Evolutionary conservation across 2,113 vertebrate species (phyloP), one percentile per base, ranked within the genome.

Genomic region (Pristiophorus japonicus): DNA sequence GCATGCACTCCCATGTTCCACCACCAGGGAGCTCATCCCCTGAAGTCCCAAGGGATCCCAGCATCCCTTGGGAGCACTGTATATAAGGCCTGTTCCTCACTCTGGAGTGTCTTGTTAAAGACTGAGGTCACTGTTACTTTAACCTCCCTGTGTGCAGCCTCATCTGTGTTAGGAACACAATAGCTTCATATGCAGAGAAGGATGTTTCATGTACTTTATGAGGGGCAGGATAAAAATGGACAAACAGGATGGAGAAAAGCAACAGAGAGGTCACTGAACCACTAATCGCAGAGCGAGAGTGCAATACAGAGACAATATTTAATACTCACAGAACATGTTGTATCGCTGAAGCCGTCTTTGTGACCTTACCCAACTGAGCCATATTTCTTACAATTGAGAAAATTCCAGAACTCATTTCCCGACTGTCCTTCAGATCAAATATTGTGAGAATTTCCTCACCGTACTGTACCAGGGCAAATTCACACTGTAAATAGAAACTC

Each of bases 331-430:
- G 97, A 91, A 98, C 98, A 7, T 98, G 97, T 92, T 98, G 96
- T 62, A 98, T 97, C 84, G 98, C 98, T 2, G 98, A 98, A n/a
- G 98, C 98, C 0, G 98, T 98, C 96, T 95, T 97, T 47, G 98
- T 98, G 67, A 96, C 27, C 0, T 78, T 67, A 2, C 1, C 0
- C 73, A 98, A 96, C 96, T 98, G 98, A 51, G 55, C 10, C 95
- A 98, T 97, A 30, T 95, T 95, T 81, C 96, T 91, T 30, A 98
- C 96, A 96, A 96, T 98, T 94, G 96, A 55, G 10, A 98, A 96
- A 16, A 94, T 73, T 51, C 97, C 95, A 81, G 96, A 95, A 6
- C 0, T 27, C 3, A 95, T 91, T 0, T 97, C 85, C 42, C 93
- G 73, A 95, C 97, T 97, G 22, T 97, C 97, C 14, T 0, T 96